Evolutionary conservation across 2,113 vertebrate species (phyloP).

Genomic region (Lathamus discolor): DNA sequence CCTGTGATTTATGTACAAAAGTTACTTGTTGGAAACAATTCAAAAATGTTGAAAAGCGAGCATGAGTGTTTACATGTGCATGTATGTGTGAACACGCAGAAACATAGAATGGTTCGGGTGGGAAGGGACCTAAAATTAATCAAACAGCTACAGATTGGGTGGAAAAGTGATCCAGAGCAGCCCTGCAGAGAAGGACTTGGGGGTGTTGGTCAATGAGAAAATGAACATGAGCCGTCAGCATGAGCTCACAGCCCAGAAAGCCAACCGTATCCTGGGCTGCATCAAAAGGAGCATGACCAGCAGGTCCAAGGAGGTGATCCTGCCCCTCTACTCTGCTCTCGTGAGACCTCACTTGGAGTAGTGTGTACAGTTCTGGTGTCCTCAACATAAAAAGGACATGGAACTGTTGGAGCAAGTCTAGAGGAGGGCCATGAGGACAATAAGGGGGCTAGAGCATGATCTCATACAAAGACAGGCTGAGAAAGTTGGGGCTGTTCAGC

Average conservation of each 20-base stretch:
- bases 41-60: neutral
- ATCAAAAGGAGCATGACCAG: neutral
- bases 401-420: neutral
- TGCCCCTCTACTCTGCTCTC: neutral
- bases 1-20: neutral
- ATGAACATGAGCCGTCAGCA: neutral
- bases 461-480: too few relatives aligned
- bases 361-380: neutral
- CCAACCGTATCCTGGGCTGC: neutral
- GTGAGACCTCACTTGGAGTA: neutral
- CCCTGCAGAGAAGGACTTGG: neutral
- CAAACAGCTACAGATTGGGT: neutral
- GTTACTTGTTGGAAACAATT: neutral
- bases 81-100: neutral
- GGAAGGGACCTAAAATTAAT: neutral
- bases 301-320: neutral
- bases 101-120: neutral
- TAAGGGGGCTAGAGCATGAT: too few relatives aligned
- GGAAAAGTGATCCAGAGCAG: neutral
- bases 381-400: neutral
- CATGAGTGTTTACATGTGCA: neutral
- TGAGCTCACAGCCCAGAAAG: neutral
- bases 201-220: neutral
- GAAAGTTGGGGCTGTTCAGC: neutral
- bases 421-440: too few relatives aligned